These are phyloP conservation scores for Epizoanthus scotinus DNA, from an alignment of 92 coral and sea anemone species.

Conservation along the genomic window DNA sequence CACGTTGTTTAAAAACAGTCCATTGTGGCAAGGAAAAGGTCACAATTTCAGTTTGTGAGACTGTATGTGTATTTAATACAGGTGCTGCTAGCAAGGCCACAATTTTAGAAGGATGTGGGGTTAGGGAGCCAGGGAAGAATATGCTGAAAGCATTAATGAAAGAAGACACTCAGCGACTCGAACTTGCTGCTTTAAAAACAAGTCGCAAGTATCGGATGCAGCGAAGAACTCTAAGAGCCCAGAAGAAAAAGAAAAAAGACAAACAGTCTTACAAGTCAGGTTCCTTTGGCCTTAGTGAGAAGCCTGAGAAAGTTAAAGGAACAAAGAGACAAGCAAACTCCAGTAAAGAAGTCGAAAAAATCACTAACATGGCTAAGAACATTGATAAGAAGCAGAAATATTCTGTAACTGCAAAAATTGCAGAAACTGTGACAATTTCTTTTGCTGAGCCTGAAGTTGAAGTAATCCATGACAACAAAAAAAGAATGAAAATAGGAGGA, in stretches of 20 bases:
- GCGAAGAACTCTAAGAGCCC: conserved; percentile 44
- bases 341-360: neutral
- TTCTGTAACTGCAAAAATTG: neutral
- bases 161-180: conserved; percentile 40
- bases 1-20: conserved; percentile 49
- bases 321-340: conserved; percentile 23
- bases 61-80: too few species aligned
- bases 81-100: conserved; percentile 69
- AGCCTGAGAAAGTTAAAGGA: conserved; percentile 50
- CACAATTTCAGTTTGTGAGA: conserved; percentile 50
- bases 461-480: conserved; percentile 19
- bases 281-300: conserved; percentile 51
- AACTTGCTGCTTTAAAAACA: conserved; percentile 50
- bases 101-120: conserved; percentile 40
- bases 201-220: conserved; percentile 43
- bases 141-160: conserved; percentile 39
- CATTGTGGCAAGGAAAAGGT: conserved; percentile 57
- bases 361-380: neutral
- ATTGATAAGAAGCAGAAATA: conserved; percentile 19
- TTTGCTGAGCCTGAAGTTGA: conserved; percentile 19
- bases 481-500: neutral
- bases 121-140: conserved; percentile 39
- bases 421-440: conserved; percentile 29
- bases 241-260: conserved; percentile 34
- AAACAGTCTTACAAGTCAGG: conserved; percentile 49